These are phyloP conservation scores for Nemurella pictetii DNA, from an alignment of 2,888 invertebrate genomes.

Conservation along the genomic window DNA sequence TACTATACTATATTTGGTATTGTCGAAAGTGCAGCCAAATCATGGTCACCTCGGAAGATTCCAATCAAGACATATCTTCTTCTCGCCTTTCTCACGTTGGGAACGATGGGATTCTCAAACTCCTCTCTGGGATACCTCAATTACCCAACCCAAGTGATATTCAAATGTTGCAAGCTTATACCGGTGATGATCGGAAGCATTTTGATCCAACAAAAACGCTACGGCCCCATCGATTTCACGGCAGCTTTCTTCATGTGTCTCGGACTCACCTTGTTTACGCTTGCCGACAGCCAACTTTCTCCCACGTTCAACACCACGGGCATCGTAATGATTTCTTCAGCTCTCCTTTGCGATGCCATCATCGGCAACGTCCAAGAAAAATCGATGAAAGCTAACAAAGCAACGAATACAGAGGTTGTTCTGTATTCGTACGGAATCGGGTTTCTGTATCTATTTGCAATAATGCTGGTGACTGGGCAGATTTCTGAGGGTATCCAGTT, in stretches of 20 bases:
- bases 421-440: constrained; percentile 91
- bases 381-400: constrained; percentile 81
- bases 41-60: constrained; percentile 64
- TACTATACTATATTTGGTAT: constrained; percentile 82
- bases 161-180: constrained; percentile 96
- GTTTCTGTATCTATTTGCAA: constrained; percentile 75
- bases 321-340: constrained; percentile 76
- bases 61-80: constrained; percentile 79
- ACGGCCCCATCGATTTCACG: constrained; percentile 78
- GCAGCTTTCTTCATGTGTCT: constrained; percentile 86
- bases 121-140: constrained; percentile 91
- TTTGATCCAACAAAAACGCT: constrained; percentile 85
- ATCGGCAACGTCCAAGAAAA: constrained; percentile 98
- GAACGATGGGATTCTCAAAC: constrained; percentile 96
- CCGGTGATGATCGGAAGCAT: constrained; percentile 95
- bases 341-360: constrained; percentile 89
- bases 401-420: constrained; percentile 88
- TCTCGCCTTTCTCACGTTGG: constrained; percentile 84
- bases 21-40: constrained; percentile 67
- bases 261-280: constrained; percentile 87
- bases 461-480: constrained; percentile 73
- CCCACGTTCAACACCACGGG: constrained; percentile 65
- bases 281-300: constrained; percentile 68
- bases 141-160: constrained; percentile 96
- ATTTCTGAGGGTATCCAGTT: constrained; percentile 74